Conservation (phyloP, 1,140 invertebrate genomes). For the Mercenaria mercenaria region DNA sequence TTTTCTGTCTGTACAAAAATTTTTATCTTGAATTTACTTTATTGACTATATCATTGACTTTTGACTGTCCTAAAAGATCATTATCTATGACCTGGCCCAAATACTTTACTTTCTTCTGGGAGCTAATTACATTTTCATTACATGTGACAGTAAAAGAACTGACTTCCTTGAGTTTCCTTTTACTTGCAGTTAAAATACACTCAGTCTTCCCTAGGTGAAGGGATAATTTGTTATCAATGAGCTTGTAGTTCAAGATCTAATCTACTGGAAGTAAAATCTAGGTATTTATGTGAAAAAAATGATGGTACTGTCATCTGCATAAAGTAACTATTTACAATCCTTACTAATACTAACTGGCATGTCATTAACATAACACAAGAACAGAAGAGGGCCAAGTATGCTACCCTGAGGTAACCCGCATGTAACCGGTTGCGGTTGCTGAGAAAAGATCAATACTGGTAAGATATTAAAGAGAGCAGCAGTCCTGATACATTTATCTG, state of each 20-base stretch:
- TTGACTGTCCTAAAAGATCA: not conserved
- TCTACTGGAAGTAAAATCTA: not conserved
- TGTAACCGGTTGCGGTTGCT: not conserved
- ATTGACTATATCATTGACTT: not conserved
- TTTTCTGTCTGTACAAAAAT: not conserved
- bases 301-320: not conserved
- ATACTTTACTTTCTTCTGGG: not conserved
- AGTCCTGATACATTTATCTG: no score
- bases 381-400: not conserved
- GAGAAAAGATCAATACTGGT: no score
- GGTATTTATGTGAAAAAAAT: not conserved
- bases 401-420: no score
- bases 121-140: not conserved
- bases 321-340: no score
- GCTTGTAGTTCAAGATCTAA: not conserved
- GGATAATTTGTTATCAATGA: not conserved
- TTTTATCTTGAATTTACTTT: not conserved
- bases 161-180: not conserved
- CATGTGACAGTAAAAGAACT: not conserved
- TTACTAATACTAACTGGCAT: no score
- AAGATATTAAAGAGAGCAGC: no score
- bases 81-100: constrained; percentile 4
- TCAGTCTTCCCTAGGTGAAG: not conserved
- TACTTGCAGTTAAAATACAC: not conserved
- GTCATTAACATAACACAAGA: constrained; percentile 2